Evolutionary conservation across 2,113 vertebrate genomes (phyloP).

Genomic region (Chionomys nivalis): DNA sequence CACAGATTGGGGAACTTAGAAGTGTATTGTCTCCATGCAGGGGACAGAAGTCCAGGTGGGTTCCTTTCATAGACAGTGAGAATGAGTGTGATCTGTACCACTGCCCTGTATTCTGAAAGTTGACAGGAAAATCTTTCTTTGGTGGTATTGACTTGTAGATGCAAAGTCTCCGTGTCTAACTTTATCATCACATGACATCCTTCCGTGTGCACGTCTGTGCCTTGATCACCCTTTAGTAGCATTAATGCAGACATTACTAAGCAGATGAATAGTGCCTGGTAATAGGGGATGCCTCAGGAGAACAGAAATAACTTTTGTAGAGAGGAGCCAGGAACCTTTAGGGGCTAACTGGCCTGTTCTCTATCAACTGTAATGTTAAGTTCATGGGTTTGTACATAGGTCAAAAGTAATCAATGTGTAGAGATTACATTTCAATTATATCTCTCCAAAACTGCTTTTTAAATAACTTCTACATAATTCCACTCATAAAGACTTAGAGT

Average conservation of each 20-base stretch:
- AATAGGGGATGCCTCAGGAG: background rate
- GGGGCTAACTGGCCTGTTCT: background rate
- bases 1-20: background rate
- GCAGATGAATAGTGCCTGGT: background rate
- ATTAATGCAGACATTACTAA: background rate
- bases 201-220: background rate
- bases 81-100: too few relatives aligned
- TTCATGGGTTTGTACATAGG: background rate
- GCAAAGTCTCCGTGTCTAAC: background rate
- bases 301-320: background rate
- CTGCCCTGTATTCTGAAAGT: background rate
- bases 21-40: background rate
- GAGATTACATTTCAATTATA: background rate
- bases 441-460: background rate
- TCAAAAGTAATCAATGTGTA: background rate
- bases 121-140: background rate
- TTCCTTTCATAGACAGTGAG: background rate
- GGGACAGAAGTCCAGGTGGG: background rate
- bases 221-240: background rate
- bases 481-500: background rate
- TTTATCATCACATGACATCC: background rate
- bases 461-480: background rate
- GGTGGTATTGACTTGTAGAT: background rate
- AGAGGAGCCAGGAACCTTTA: background rate
- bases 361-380: background rate